Conservation (phyloP, 2,113 vertebrate genomes). For the Ptyas mucosa region DNA sequence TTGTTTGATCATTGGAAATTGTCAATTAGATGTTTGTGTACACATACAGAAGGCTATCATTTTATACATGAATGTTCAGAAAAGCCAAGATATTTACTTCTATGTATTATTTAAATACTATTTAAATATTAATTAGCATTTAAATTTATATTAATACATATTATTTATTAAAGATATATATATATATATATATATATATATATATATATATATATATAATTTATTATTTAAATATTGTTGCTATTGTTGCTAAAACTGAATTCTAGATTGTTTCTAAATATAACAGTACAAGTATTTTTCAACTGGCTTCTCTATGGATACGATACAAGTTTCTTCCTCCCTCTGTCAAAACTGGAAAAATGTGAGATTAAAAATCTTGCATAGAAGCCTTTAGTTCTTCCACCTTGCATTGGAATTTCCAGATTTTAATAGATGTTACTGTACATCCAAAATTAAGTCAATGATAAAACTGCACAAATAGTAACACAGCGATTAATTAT, state of each 20-base stretch:
- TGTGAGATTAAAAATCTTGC: background rate
- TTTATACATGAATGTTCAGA: background rate
- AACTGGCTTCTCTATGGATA: background rate
- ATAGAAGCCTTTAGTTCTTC: background rate
- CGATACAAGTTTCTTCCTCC: background rate
- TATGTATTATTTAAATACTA: background rate
- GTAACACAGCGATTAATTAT: background rate
- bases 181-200: background rate
- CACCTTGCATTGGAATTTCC: background rate
- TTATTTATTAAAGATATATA: background rate
- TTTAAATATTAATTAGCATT: background rate
- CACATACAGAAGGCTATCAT: background rate
- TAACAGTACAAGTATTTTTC: background rate
- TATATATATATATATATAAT: background rate
- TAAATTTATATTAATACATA: background rate
- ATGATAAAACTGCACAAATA: background rate
- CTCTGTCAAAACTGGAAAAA: background rate
- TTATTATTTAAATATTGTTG: background rate
- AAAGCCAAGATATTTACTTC: background rate
- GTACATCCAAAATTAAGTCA: background rate
- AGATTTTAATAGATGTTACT: background rate
- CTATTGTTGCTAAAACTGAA: background rate
- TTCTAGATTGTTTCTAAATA: background rate
- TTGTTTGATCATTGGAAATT: background rate
- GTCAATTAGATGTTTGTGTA: background rate